These are phyloP conservation scores for Bradypus variegatus DNA, from an alignment of 2,797 vertebrate species.

Conservation along the genomic window DNA sequence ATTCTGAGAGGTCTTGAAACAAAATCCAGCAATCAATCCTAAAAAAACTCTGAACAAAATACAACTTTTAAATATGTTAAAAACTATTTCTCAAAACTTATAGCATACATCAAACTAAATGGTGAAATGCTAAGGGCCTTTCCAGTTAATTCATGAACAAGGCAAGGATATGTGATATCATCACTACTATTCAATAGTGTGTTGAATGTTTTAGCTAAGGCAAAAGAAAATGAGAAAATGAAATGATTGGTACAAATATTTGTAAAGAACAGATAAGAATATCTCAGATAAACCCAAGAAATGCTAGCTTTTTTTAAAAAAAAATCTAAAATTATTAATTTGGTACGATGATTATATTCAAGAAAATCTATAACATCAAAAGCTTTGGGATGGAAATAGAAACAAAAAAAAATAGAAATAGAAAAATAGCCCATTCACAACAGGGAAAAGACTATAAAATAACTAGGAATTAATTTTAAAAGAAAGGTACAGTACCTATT, in stretches of 20 bases:
- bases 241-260: conserved; percentile 29
- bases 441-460: conserved; percentile 4
- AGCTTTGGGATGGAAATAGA: conserved; percentile 18
- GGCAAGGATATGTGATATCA: neutral
- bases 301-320: neutral
- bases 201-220: conserved; percentile 34
- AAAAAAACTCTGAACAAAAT: conserved; percentile 35
- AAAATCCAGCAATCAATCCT: conserved; percentile 8
- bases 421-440: conserved; percentile 32
- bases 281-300: neutral
- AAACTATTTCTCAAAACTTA: neutral
- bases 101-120: conserved; percentile 15
- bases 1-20: conserved; percentile 2
- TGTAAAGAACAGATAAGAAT: conserved; percentile 1
- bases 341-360: neutral
- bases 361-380: conserved; percentile 43
- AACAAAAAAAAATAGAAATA: conserved; percentile 25
- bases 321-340: conserved; percentile 30
- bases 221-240: conserved; percentile 31
- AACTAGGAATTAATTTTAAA: conserved; percentile 8
- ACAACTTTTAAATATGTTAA: neutral
- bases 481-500: neutral
- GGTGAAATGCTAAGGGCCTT: neutral
- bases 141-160: conserved; percentile 21
- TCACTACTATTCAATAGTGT: neutral